These are phyloP conservation scores for Pedionomus torquatus DNA, from an alignment of 2,113 vertebrate species.

Conservation along the genomic window DNA sequence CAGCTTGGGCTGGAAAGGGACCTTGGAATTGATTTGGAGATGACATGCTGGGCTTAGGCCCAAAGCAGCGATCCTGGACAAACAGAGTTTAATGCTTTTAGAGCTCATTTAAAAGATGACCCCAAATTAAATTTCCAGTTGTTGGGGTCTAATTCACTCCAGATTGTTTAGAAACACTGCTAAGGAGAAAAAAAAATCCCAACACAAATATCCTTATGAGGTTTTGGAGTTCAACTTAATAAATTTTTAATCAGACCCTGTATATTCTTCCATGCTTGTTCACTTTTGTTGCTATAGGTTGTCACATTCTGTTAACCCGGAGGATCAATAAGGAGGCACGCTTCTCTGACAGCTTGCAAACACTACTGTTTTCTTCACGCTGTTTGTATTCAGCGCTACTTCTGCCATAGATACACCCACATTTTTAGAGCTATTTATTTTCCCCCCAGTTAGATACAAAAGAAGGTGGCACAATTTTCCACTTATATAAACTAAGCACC, in stretches of 20 bases:
- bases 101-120: conserved; percentile 63
- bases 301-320: conserved; percentile 30
- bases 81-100: conserved; percentile 50
- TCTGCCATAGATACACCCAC: not conserved
- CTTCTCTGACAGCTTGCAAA: conserved; percentile 42
- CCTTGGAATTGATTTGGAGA: conserved; percentile 57
- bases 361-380: conserved; percentile 31
- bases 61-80: conserved; percentile 31
- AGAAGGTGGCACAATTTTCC: not conserved
- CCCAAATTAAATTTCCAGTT: conserved; percentile 62
- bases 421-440: not conserved
- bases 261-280: not conserved
- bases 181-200: not conserved
- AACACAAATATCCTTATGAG: not conserved
- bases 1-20: conserved; percentile 30
- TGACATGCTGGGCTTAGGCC: conserved; percentile 42
- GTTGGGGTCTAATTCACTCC: conserved; percentile 13
- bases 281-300: conserved; percentile 23
- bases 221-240: conserved; percentile 5
- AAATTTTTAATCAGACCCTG: conserved; percentile 16
- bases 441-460: not conserved
- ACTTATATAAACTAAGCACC: not conserved
- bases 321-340: conserved; percentile 28
- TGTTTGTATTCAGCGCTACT: conserved; percentile 26
- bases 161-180: conserved; percentile 47